These are phyloP conservation scores for Phyllostomus hastatus DNA, from an alignment of 2,113 vertebrate genomes.

Conservation along the genomic window DNA sequence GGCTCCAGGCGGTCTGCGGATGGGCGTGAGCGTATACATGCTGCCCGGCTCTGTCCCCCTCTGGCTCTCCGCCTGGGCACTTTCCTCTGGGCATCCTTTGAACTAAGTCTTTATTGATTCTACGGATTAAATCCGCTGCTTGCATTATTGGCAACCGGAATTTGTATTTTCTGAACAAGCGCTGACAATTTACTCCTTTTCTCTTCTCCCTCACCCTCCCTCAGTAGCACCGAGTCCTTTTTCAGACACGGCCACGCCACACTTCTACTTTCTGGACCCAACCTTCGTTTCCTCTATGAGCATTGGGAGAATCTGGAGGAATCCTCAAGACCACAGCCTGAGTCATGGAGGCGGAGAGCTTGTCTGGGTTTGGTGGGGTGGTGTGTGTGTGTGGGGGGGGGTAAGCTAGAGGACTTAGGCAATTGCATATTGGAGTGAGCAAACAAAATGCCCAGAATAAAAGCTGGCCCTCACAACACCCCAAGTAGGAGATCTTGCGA, in stretches of 20 bases:
- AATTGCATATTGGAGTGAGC: background rate
- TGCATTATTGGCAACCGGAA: background rate
- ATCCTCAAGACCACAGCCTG: background rate
- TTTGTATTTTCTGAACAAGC: background rate
- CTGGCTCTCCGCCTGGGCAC: background rate
- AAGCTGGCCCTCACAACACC: background rate
- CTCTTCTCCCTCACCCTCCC: background rate
- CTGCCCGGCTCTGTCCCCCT: background rate
- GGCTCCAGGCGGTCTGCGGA: background rate
- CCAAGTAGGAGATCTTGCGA: background rate
- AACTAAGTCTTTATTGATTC: constrained; percentile 27
- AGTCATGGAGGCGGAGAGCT: background rate
- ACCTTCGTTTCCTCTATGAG: background rate
- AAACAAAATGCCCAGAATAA: background rate
- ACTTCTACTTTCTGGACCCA: background rate
- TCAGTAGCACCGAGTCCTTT: background rate
- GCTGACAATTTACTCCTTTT: background rate
- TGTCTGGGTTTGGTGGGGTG: background rate
- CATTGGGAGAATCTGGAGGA: background rate
- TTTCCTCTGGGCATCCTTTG: background rate
- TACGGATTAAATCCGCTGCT: background rate
- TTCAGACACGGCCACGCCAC: background rate
- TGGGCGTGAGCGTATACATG: background rate
- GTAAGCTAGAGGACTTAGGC: background rate
- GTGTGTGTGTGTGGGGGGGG: no score